Evolutionary conservation across 2,797 vertebrate genomes (phyloP), one percentile per base, ranked within the genome.

Genomic region (Sylvilagus floridanus): DNA sequence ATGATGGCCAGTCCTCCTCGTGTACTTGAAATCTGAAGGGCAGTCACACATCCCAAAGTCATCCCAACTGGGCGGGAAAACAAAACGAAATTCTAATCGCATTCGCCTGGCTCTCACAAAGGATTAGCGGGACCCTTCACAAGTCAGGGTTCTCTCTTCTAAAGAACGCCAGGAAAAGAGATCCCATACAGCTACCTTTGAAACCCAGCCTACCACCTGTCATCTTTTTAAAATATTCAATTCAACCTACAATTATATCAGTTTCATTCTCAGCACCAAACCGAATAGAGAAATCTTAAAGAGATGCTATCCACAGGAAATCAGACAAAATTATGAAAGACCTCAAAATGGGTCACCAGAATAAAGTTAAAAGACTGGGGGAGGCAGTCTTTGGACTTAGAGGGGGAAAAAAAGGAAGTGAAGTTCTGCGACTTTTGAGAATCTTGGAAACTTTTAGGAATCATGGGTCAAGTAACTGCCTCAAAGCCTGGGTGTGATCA

Each of bases 81-180:
- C 68, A 93, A 93, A 92, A 91, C 57, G 77, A 76, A 94, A 87
- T 73, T 77, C 90, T 88, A 81, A 84, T 86, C 47, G 14, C 37
- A 73, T 87, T 85, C 76, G 84, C 68, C 71, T 62, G 54, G 60
- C 78, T 95, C 75, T 96, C 85, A 94, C 47, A 93, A 95, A 91
- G 47, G 68, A 89, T 87, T 87, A 87, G 83, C 95, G 60, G 60
- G 84, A 81, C 81, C 28, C 35, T 57, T 91, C 73, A 84, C 37
- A 88, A 77, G 87, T 63, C 83, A 65, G 4, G 19, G 52, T 87
- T 95, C 57, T 88, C 71, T 95, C 83, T 93, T 91, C 75, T 93
- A 85, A 94, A 93, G 91, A 93, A 89, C 93, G 76, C 63, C 30
- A 76, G 65, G 72, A 88, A 94, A 90, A 93, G n/a, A 78, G 65